phyloP scores from a whole-genome alignment of 1,140 invertebrate species.

The Zophobas atratus region DNA sequence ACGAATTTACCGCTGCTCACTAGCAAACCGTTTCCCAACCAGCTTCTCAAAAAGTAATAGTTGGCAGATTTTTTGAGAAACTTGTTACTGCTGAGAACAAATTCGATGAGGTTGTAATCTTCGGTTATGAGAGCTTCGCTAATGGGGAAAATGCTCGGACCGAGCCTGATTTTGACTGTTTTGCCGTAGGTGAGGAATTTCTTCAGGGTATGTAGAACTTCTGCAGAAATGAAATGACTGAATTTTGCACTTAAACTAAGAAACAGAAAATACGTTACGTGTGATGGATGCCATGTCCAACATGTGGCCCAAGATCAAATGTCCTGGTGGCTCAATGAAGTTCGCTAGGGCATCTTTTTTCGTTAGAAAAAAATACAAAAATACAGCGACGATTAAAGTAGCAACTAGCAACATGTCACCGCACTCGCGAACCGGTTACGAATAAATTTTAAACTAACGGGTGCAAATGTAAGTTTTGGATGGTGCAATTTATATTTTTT shows the following conservation, averaged over 20 bases:
- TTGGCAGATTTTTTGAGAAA: not conserved
- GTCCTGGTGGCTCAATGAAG: not conserved
- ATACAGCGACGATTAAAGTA: not conserved
- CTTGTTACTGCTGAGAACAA: not conserved
- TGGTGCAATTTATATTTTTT: no score
- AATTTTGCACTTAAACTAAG: not conserved
- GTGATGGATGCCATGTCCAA: not conserved
- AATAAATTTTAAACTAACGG: no score
- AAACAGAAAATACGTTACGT: not conserved
- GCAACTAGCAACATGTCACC: not conserved
- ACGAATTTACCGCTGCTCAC: not conserved
- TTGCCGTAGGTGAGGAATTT: not conserved
- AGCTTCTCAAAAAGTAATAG: not conserved
- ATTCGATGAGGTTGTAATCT: not conserved
- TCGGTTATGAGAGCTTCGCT: not conserved
- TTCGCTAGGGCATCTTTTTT: not conserved
- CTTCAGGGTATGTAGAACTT: not conserved
- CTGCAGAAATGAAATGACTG: not conserved
- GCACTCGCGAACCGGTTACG: no score
- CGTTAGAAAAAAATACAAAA: no score
- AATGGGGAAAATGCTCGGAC: not conserved
- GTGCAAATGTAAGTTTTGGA: no score
- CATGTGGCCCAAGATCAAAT: not conserved
- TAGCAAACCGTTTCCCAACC: not conserved
- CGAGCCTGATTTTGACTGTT: not conserved